phyloP scores from a whole-genome alignment of 53 echinoderm and acorn worm species.

The Holothuria leucospilota region DNA sequence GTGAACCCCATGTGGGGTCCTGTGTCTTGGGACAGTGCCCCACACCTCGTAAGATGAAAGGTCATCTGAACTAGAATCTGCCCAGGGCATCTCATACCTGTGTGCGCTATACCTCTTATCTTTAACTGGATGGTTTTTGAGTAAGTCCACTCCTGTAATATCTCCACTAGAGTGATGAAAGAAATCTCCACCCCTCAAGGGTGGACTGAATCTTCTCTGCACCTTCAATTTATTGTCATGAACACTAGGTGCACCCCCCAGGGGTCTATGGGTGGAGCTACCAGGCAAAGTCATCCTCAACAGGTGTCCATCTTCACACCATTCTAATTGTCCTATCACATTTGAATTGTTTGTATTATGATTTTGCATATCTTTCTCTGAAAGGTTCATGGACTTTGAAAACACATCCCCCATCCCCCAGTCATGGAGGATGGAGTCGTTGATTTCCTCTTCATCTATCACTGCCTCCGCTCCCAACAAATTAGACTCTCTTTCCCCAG shows the following conservation, averaged over 20 bases:
- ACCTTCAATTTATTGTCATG: not conserved
- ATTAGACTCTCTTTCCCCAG: conserved; percentile 20
- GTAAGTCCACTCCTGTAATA: conserved; percentile 44
- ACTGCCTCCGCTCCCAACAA: conserved; percentile 34
- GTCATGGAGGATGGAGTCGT: not conserved
- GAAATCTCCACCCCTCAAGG: not conserved
- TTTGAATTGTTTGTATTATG: conserved; percentile 45
- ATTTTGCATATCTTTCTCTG: conserved; percentile 30
- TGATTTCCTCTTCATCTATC: not conserved
- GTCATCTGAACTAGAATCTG: conserved; percentile 18
- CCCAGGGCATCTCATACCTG: conserved; percentile 43
- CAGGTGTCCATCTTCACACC: conserved; percentile 65
- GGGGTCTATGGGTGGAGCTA: conserved; percentile 34
- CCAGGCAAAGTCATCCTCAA: conserved; percentile 56
- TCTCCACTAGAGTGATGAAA: conserved; percentile 23
- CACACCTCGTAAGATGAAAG: not conserved
- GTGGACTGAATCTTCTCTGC: not conserved
- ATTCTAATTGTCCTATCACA: conserved; percentile 37
- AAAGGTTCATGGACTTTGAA: not conserved
- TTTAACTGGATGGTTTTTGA: conserved; percentile 36
- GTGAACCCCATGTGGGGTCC: conserved; percentile 3
- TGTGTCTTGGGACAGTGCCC: conserved; percentile 38
- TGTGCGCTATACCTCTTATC: conserved; percentile 8
- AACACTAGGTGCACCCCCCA: not conserved
- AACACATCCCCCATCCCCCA: conserved; percentile 35